Evolutionary conservation across 2,797 vertebrate species (phyloP).

Genomic region (Avahi laniger): DNA sequence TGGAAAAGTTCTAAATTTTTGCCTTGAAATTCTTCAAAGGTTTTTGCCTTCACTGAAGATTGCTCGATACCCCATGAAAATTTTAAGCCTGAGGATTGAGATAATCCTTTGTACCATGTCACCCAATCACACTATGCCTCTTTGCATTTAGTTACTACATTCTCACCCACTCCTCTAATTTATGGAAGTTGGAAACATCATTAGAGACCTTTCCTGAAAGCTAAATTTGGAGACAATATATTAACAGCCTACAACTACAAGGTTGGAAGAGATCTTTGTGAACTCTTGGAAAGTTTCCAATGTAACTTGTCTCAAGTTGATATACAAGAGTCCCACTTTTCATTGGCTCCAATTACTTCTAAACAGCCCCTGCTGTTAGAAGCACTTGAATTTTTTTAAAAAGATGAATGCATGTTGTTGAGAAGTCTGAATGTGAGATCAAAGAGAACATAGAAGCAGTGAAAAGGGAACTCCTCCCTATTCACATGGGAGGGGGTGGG

Average conservation of each 20-base stretch:
- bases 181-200: background rate
- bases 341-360: background rate
- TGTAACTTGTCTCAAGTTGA: background rate
- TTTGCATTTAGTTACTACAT: background rate
- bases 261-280: background rate
- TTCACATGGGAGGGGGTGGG: fast-evolving
- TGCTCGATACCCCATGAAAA: background rate
- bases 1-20: background rate
- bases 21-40: slow-evolving; percentile 10
- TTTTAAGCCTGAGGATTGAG: background rate
- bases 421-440: background rate
- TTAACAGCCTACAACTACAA: background rate
- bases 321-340: background rate
- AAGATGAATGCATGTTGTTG: background rate
- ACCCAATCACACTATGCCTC: background rate
- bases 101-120: background rate
- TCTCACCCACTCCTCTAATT: background rate
- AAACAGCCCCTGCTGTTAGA: background rate
- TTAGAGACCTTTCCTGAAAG: slow-evolving; percentile 18
- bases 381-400: background rate
- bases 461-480: background rate
- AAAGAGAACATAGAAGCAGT: background rate
- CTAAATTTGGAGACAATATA: background rate
- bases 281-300: background rate
- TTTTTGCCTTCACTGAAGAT: background rate